Evolutionary conservation across 2,888 invertebrate genomes (phyloP).

Genomic region (Sabatieria punctata): DNA sequence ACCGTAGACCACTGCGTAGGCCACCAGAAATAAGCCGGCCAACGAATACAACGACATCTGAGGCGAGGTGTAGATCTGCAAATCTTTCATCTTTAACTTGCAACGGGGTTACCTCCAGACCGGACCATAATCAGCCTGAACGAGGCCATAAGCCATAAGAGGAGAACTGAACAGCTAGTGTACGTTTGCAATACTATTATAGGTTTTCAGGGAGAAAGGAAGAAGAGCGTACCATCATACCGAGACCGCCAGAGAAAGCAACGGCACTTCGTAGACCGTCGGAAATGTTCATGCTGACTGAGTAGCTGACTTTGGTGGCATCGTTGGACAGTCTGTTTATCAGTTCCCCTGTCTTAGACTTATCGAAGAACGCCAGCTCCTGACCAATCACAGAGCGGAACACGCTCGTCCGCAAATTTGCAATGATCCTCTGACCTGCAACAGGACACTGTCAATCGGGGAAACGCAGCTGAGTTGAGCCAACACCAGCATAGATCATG

Average conservation of each 20-base stretch:
- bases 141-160: no score
- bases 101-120: not conserved
- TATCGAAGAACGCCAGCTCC: constrained; percentile 25
- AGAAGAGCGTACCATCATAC: constrained; percentile 65
- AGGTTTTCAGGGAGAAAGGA: no score
- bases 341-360: constrained; percentile 44
- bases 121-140: no score
- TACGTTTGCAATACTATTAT: no score
- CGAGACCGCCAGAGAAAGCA: constrained; percentile 65
- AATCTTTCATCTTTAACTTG: not conserved
- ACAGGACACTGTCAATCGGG: constrained; percentile 11
- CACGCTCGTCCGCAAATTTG: constrained; percentile 18
- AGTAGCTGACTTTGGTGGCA: constrained; percentile 66
- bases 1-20: constrained; percentile 46
- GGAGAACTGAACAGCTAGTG: no score
- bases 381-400: constrained; percentile 19
- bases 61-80: constrained; percentile 67
- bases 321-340: constrained; percentile 74
- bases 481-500: no score
- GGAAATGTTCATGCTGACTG: constrained; percentile 75
- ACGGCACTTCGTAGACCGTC: constrained; percentile 70
- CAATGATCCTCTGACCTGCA: constrained; percentile 56
- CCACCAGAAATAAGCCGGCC: no score
- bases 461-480: not conserved
- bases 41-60: constrained; percentile 63